phyloP scores from a whole-genome alignment of 37 sponge, comb jelly and placozoan genomes.

The Axinella damicornis region DNA sequence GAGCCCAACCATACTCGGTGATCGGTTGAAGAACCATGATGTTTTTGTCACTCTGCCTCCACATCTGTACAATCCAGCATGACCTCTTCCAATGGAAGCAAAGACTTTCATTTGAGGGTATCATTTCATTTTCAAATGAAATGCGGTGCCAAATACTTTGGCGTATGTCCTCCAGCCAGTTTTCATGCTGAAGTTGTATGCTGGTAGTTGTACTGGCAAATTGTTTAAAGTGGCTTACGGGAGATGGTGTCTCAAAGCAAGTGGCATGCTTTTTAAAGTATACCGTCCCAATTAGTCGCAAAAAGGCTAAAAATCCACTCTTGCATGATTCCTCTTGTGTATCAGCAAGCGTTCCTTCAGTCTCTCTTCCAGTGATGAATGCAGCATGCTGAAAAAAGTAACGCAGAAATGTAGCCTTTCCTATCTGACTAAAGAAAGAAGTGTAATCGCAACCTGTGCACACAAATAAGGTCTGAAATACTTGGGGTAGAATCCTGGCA shows the following conservation, averaged over 20 bases:
- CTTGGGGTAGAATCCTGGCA: slow-evolving; percentile 15
- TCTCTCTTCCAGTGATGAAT: slow-evolving; percentile 21
- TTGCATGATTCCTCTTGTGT: slow-evolving; percentile 1
- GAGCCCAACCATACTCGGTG: slow-evolving; percentile 8
- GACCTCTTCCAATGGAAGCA: slow-evolving; percentile 31
- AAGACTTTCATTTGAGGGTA: slow-evolving; percentile 30
- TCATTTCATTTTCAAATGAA: slow-evolving; percentile 48
- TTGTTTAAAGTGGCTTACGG: neutral
- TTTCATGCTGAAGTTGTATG: slow-evolving; percentile 3
- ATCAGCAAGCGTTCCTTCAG: slow-evolving; percentile 24
- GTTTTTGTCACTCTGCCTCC: slow-evolving; percentile 32
- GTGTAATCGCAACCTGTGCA: slow-evolving; percentile 32
- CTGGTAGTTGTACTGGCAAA: neutral
- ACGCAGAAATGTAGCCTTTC: slow-evolving; percentile 35
- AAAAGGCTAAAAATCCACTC: slow-evolving; percentile 19
- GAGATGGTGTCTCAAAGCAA: slow-evolving; percentile 11
- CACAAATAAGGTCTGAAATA: slow-evolving; percentile 4
- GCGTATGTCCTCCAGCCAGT: slow-evolving; percentile 39
- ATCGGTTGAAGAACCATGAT: slow-evolving; percentile 7
- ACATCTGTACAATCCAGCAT: slow-evolving; percentile 40
- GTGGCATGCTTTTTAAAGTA: slow-evolving; percentile 37
- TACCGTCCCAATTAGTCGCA: slow-evolving; percentile 30
- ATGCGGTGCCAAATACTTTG: slow-evolving; percentile 34
- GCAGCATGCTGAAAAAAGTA: slow-evolving; percentile 29
- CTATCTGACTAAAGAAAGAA: slow-evolving; percentile 20